Evolutionary conservation across 2,113 vertebrate genomes (phyloP), one percentile per base, ranked within the genome.

Genomic region (Sula dactylatra): DNA sequence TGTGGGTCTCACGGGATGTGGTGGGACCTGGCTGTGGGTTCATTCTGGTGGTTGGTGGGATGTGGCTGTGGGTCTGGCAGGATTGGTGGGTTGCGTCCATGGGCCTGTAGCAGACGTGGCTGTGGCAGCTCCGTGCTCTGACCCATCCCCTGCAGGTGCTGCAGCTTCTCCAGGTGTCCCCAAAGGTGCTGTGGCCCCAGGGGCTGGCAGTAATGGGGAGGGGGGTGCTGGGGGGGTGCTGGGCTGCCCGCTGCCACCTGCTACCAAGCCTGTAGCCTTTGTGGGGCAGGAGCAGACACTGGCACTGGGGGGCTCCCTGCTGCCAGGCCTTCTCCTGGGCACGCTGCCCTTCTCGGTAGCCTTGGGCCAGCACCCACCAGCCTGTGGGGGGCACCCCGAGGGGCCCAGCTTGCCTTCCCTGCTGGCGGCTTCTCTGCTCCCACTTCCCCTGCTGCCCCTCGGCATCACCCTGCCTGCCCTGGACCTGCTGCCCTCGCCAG

Each of bases 211-310:
- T 58, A 36, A 91, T 16, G 25, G 70, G 45, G 38, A 72, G 40
- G 79, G 59, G 50, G 26, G 34, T 34, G 34, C 38, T 20, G 94
- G 82, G 66, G 90, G 71, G 13, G 94, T 87, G 66, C 83, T 95
- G 72, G 89, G 90, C 94, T 92, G 90, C 96, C 80, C 90, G 88
- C 83, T 96, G 72, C 94, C 95, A 58, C 90, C 97, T 10, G 98
- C 95, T 17, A 98, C 98, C 64, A 98, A 99, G 96, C 98, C 98
- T 65, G 98, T 99, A 96, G 98, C 98, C n/a, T 99, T 98, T 91
- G 98, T 98, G 93, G 98, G 97, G 77, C 98, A 98, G 92, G 98
- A 99, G 85, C 98, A 98, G 97, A 97, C 98, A 78, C 98, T 99
- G 97, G 98, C 99, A 71, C 98, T 99, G 88, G 95, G 95, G 67